Evolutionary conservation across 30 jellyfish, hydroid and myxozoan species (phyloP).

Genomic region (Hydractinia echinata): DNA sequence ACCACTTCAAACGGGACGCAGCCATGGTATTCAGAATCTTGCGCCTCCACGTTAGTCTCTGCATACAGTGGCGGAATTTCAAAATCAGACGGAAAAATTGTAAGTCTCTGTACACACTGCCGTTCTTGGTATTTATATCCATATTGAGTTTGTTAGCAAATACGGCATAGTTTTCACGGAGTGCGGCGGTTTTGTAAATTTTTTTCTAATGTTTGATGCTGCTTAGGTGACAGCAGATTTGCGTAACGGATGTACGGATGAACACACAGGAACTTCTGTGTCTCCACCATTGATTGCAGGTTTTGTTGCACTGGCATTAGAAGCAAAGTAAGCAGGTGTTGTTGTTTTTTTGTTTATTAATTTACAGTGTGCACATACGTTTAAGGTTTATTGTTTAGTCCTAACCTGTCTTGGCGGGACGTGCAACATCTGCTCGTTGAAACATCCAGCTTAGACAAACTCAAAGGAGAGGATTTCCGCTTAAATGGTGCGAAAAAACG

Average conservation of each 20-base stretch:
- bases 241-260: constrained; percentile 71
- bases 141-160: neutral
- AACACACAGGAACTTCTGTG: constrained; percentile 93
- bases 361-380: neutral
- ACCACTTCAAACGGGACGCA: constrained; percentile 68
- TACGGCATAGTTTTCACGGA: too few relatives aligned
- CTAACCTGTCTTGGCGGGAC: constrained; percentile 86
- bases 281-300: constrained; percentile 97
- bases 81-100: constrained; percentile 52
- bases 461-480: constrained; percentile 43
- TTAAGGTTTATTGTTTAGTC: constrained; percentile 28
- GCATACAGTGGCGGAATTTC: constrained; percentile 76
- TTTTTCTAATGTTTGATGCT: neutral
- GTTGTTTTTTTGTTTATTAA: neutral
- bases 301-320: constrained; percentile 80
- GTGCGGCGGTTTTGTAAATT: too few relatives aligned
- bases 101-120: constrained; percentile 27
- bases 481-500: constrained; percentile 65
- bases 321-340: constrained; percentile 63
- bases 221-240: constrained; percentile 91
- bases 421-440: constrained; percentile 84
- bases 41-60: constrained; percentile 86
- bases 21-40: constrained; percentile 88
- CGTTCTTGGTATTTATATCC: neutral
- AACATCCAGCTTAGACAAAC: constrained; percentile 55